Conservation (phyloP, 2,888 invertebrate genomes). For the Sarcophaga carnaria region DNA sequence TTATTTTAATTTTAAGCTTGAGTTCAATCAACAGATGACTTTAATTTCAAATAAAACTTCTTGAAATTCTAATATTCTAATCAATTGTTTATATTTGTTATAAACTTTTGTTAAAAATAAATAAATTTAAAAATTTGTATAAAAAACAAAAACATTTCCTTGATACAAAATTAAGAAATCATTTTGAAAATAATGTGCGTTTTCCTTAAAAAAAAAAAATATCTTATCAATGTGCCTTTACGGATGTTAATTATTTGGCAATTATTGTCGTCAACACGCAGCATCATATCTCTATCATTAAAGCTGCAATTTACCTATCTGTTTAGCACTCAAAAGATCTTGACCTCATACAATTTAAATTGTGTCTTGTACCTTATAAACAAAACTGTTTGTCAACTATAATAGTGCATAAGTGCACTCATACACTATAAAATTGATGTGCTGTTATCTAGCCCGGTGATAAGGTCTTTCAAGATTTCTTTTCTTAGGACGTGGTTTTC, state of each 20-base stretch:
- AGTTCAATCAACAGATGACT: too few species aligned
- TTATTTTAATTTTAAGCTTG: too few species aligned
- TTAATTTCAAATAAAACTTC: too few species aligned
- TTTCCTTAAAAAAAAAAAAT: not conserved
- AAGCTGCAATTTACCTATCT: not conserved
- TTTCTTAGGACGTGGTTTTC: not conserved
- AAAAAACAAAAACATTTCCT: too few species aligned
- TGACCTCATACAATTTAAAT: not conserved
- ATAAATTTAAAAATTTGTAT: too few species aligned
- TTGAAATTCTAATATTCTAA: too few species aligned
- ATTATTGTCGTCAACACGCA: not conserved
- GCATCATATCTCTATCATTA: not conserved
- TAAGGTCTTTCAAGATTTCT: not conserved
- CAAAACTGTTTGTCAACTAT: not conserved
- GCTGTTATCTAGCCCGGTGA: not conserved
- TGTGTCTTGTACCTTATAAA: not conserved
- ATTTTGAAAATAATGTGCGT: not conserved
- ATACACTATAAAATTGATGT: not conserved
- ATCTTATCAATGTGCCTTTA: not conserved
- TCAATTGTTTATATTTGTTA: too few species aligned
- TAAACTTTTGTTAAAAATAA: too few species aligned
- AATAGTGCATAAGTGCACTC: not conserved
- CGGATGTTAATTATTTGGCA: not conserved
- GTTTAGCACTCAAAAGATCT: not conserved
- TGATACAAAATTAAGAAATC: too few species aligned